phyloP scores from a whole-genome alignment of 2,797 vertebrate genomes.

The Harpagifer antarcticus region DNA sequence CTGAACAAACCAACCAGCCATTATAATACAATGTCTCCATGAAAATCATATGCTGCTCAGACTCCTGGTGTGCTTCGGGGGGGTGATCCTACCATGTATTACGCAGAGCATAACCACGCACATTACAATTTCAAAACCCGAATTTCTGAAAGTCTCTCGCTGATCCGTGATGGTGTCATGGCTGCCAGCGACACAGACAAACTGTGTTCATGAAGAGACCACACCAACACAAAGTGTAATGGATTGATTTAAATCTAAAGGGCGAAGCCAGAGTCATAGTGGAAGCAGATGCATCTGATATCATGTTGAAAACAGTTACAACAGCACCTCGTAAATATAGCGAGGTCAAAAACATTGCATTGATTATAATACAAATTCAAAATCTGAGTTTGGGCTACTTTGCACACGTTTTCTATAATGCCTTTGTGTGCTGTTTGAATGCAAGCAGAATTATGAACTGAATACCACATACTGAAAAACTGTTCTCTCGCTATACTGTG shows the following conservation, averaged over 20 bases:
- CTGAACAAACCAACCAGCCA: constrained; percentile 55
- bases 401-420: constrained; percentile 6
- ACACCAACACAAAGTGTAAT: constrained; percentile 70
- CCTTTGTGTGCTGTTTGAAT: constrained; percentile 1
- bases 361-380: not conserved
- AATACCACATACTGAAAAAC: constrained; percentile 26
- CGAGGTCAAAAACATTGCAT: constrained; percentile 13
- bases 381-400: not conserved
- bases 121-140: constrained; percentile 48
- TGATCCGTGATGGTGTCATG: constrained; percentile 15
- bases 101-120: constrained; percentile 34
- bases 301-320: constrained; percentile 38
- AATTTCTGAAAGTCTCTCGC: constrained; percentile 22
- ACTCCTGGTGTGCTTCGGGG: constrained; percentile 21
- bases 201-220: constrained; percentile 63
- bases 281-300: constrained; percentile 61
- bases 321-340: constrained; percentile 39
- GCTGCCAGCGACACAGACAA: constrained; percentile 39
- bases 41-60: constrained; percentile 54
- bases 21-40: constrained; percentile 56
- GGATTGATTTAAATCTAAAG: constrained; percentile 27
- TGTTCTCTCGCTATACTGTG: not conserved
- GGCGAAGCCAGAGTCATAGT: constrained; percentile 29
- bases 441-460: constrained; percentile 16
- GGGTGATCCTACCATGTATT: constrained; percentile 27